These are phyloP conservation scores for Carduelis carduelis DNA, from an alignment of 2,797 vertebrate genomes.

Conservation along the genomic window DNA sequence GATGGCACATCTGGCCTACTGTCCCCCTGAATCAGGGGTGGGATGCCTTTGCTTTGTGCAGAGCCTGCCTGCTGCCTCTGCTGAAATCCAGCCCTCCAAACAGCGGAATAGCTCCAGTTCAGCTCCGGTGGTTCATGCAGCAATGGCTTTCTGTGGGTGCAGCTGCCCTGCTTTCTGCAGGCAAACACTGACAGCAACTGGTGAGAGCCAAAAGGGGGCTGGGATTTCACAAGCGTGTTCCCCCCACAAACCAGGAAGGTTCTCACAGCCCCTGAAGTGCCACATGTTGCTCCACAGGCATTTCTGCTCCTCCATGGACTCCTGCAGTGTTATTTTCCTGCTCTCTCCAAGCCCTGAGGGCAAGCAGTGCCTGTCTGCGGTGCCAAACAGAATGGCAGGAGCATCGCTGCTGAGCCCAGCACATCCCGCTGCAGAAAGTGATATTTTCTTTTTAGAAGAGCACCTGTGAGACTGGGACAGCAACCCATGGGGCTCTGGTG, in stretches of 20 bases:
- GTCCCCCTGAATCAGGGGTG: accelerated
- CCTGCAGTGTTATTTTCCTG: neutral
- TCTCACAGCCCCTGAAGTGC: neutral
- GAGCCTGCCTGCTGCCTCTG: neutral
- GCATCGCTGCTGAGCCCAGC: neutral
- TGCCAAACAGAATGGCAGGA: neutral
- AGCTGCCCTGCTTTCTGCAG: neutral
- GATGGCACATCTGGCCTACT: neutral
- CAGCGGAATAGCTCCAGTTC: neutral
- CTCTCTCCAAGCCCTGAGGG: neutral
- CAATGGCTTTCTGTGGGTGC: neutral
- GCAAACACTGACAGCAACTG: neutral
- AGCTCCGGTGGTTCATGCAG: neutral
- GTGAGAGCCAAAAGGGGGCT: neutral
- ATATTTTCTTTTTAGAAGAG: neutral
- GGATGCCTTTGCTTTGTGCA: neutral
- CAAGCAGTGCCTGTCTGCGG: neutral
- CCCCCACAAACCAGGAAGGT: accelerated
- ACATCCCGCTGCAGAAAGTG: neutral
- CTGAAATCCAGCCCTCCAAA: neutral
- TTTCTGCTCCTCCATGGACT: neutral
- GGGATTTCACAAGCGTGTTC: accelerated
- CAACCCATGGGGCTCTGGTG: neutral
- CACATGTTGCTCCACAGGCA: neutral
- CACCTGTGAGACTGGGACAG: neutral